Base-by-base conservation (phyloP, 2,113 vertebrate species). In the Anarhynchus alexandrinus region DNA sequence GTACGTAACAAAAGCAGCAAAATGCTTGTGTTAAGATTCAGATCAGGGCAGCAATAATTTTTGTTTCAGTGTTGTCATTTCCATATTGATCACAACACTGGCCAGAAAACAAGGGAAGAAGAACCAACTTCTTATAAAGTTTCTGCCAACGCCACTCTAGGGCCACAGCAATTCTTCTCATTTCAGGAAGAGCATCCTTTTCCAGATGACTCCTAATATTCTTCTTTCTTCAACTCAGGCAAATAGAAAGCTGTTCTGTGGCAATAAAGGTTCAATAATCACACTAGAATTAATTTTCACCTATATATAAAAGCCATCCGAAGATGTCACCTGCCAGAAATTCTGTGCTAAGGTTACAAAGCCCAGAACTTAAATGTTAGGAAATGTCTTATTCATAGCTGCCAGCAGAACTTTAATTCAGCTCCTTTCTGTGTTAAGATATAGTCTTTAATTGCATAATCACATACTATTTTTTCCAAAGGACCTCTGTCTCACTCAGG, bases 391-490 rank as follows among this genome's bases (percentile, higher is more conserved):
- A 77, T 61, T 55, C 55, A 42, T n/a, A 62, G 58, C 45, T 59
- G 49, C 91, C 34, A 69, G 15, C 12, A 69, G 58, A 87, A 85
- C 15, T 43, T 91, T 57, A 49, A 65, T 77, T 84, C 58, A 82
- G n/a, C 54, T 67, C 17, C 22, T 64, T 94, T 93, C 80, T 64
- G 8, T 43, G 9, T 66, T 87, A 89, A 61, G 88, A 87, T 57
- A 57, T 4, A 79, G 57, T 73, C 62, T 97, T 93, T 90, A 91
- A 91, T 94, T 94, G 81, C 89, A 82, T 87, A 93, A 91, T 79
- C 88, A 94, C 86, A 62, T 85, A 85, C 73, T 97, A 85, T 65
- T 94, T 96, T 97, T 95, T 91, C 86, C 66, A 47, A 36, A 82
- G 70, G 81, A 94, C 91, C 66, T 76, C 73, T 95, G 94, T 83